Evolutionary conservation across 2,113 vertebrate species (phyloP).

Genomic region (Neodon shergylaensis): DNA sequence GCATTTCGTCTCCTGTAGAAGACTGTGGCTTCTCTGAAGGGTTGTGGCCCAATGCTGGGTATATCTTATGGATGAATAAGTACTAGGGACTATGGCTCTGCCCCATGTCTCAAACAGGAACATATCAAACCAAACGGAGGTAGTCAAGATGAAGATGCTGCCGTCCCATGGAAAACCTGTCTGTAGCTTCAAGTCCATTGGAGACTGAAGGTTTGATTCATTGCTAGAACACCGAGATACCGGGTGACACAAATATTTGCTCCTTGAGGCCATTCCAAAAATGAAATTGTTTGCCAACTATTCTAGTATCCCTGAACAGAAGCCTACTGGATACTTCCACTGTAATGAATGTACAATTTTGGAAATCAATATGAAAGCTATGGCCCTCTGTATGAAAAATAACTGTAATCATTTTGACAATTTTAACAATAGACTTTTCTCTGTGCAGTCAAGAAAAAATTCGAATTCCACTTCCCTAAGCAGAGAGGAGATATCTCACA

Average conservation of each 20-base stretch:
- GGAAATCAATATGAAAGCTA: slow-evolving; percentile 26
- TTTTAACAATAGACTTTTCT: background rate
- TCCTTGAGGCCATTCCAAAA: slow-evolving; percentile 29
- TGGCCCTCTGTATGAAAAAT: slow-evolving; percentile 27
- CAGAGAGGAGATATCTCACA: background rate
- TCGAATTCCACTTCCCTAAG: slow-evolving; percentile 7
- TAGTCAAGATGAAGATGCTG: background rate
- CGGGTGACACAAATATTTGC: background rate
- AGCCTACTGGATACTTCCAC: background rate
- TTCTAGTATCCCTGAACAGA: background rate
- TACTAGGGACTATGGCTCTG: background rate
- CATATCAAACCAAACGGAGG: background rate
- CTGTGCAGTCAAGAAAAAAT: background rate
- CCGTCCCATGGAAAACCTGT: background rate
- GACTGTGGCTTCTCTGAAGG: background rate
- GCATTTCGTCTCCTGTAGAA: background rate
- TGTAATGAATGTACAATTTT: background rate
- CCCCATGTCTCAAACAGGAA: background rate
- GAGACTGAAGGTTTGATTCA: background rate
- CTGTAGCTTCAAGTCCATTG: background rate
- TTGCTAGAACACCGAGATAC: background rate
- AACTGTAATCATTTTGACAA: slow-evolving; percentile 41
- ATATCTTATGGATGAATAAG: background rate
- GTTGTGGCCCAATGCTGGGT: background rate
- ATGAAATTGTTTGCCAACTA: background rate